A percentile compares a stretch with the other conserved stretches of the same genome.
phyloP scores from a whole-genome alignment of 2,888 invertebrate genomes.

The Aphidius colemani region DNA sequence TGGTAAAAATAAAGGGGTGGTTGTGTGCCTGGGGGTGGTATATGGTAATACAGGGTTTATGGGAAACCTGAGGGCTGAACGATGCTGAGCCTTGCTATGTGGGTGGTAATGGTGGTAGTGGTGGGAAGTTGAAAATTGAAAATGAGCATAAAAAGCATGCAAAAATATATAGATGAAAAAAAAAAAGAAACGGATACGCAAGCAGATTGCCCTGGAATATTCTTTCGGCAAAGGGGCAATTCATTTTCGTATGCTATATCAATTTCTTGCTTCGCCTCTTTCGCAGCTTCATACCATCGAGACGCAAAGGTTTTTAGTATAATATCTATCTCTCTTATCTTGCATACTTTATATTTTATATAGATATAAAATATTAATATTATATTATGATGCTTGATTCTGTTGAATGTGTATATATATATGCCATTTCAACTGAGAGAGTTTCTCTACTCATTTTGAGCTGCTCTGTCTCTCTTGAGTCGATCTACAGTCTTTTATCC shows the following conservation, averaged over 20 bases:
- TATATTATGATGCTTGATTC: no score
- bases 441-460: neutral
- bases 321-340: slow-evolving; percentile 7
- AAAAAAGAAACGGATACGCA: slow-evolving; percentile 34
- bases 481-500: slow-evolving; percentile 58
- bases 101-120: neutral
- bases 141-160: slow-evolving; percentile 58
- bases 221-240: slow-evolving; percentile 58
- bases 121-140: slow-evolving; percentile 49
- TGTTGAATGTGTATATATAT: neutral
- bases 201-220: slow-evolving; percentile 59
- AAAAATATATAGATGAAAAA: slow-evolving; percentile 32
- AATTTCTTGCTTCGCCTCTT: slow-evolving; percentile 59
- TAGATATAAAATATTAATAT: no score
- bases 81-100: slow-evolving; percentile 9
- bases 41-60: slow-evolving; percentile 56
- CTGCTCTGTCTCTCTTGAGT: slow-evolving; percentile 30
- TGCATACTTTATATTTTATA: no score
- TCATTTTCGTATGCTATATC: slow-evolving; percentile 60
- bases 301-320: neutral
- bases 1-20: slow-evolving; percentile 18
- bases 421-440: slow-evolving; percentile 12
- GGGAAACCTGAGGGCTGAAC: slow-evolving; percentile 44
- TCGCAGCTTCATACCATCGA: slow-evolving; percentile 9
- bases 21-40: slow-evolving; percentile 35